Evolutionary conservation across 92 coral and sea anemone genomes (phyloP), one percentile per base, ranked within the genome.

Genomic region (Palythoa heliodiscus): DNA sequence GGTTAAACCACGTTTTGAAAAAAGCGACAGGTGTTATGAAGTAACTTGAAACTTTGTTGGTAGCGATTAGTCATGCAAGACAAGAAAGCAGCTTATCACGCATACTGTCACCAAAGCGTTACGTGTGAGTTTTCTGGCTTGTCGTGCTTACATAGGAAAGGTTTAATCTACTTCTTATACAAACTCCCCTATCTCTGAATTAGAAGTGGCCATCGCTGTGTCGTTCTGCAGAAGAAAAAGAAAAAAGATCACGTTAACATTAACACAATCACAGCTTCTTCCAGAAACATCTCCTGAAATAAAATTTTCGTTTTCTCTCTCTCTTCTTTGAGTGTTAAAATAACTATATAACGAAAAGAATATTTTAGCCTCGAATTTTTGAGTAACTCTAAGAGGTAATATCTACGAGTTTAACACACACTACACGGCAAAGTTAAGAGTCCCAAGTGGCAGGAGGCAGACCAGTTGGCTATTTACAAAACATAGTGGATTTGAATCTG

Each of bases 161-260:
- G 50, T 37, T 78, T 29, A 47, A 58, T 10, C n/a, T 43, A 38
- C 17, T 78, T 78, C 43, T 43, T 40, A 22, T 39, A 78, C 71
- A 58, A 17, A 17, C 71, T 61, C 35, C 35, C 35, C 1, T 29
- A 29, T 29, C 40, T 0, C 20, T 54, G 52, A 11, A 54, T 75
- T 61, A 17, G 79, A 50, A 24, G 35, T 29, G 60, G 20, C 79
- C 13, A 52, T 11, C 39, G 22, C 19, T n/a, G 61, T 15, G 54
- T 15, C 39, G 64, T 48, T 54, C 79, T 75, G 79, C 63, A 75
- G 39, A 47, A 47, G 78, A 75, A 48, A 11, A 52, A 75, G 8
- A 52, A 52, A 20, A 74, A 73, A 13, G 54, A n/a, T 19, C 7
- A 73, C 55, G 25, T 20, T 25, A 64, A 12, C 16, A 58, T n/a